Evolutionary conservation across 2,888 invertebrate species (phyloP).

Genomic region (Pandemis corylana): DNA sequence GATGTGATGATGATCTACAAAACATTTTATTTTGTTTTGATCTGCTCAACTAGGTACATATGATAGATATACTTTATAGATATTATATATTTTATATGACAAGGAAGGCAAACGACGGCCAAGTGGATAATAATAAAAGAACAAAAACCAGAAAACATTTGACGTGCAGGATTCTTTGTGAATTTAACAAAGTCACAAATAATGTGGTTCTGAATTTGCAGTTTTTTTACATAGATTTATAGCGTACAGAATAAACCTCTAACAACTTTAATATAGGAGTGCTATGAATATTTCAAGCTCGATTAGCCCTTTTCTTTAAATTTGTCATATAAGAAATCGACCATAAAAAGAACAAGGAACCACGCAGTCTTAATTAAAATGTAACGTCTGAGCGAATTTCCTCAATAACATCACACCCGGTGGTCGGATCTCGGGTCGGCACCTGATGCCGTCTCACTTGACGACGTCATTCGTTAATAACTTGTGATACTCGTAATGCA

Average conservation of each 20-base stretch:
- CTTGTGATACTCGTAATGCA: background rate
- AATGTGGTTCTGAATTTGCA: no score
- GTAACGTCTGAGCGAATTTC: constrained; percentile 81
- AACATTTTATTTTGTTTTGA: constrained; percentile 24
- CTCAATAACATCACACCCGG: constrained; percentile 58
- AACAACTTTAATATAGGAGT: no score
- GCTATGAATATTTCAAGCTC: background rate
- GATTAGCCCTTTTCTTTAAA: constrained; percentile 2
- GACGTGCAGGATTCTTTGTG: no score
- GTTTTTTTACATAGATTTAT: no score
- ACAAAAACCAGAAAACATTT: no score
- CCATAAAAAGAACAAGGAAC: constrained; percentile 59
- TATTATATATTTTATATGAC: no score
- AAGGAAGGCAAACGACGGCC: no score
- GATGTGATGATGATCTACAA: constrained; percentile 40
- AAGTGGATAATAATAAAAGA: no score
- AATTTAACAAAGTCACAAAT: no score
- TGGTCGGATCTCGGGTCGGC: constrained; percentile 58
- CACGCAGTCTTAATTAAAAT: constrained; percentile 79
- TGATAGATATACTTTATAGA: no score
- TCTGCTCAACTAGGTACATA: no score
- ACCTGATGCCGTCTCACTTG: constrained; percentile 8
- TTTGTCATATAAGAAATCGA: constrained; percentile 52
- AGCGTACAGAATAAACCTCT: no score
- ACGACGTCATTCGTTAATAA: background rate